These are phyloP conservation scores for Aplocera efformata DNA, from an alignment of 2,888 invertebrate genomes.

Conservation along the genomic window DNA sequence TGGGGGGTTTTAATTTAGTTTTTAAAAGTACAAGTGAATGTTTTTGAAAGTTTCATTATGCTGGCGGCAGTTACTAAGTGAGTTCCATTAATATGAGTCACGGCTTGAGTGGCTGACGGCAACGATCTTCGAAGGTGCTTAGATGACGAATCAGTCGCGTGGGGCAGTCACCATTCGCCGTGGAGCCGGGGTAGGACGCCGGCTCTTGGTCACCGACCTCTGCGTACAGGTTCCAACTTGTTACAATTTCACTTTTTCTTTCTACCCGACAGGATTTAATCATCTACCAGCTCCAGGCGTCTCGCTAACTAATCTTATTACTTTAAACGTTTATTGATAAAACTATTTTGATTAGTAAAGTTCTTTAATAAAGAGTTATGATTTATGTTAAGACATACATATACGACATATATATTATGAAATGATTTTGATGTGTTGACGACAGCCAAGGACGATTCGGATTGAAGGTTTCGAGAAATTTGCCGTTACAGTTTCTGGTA, in stretches of 20 bases:
- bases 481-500: constrained; percentile 51
- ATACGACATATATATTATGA: too few species aligned
- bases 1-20: constrained; percentile 4
- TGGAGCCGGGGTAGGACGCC: constrained; percentile 36
- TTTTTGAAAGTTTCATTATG: constrained; percentile 8
- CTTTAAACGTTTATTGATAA: not conserved
- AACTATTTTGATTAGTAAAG: too few species aligned
- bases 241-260: constrained; percentile 76
- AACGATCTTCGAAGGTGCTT: constrained; percentile 44
- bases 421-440: constrained; percentile 50
- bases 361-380: too few species aligned
- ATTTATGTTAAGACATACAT: too few species aligned
- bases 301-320: constrained; percentile 24
- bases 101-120: constrained; percentile 34
- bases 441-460: constrained; percentile 42
- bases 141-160: constrained; percentile 65
- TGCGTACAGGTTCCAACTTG: constrained; percentile 68
- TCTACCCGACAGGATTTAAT: constrained; percentile 32
- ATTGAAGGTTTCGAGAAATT: constrained; percentile 48
- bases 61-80: constrained; percentile 21
- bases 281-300: constrained; percentile 15
- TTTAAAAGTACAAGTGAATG: constrained; percentile 9
- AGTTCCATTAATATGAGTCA: constrained; percentile 41
- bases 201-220: constrained; percentile 71
- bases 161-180: constrained; percentile 55